A percentile compares a stretch with the other conserved stretches of the same genome.
These are phyloP conservation scores for Diorhabda elongata DNA, from an alignment of 1,140 invertebrate species.

Conservation along the genomic window DNA sequence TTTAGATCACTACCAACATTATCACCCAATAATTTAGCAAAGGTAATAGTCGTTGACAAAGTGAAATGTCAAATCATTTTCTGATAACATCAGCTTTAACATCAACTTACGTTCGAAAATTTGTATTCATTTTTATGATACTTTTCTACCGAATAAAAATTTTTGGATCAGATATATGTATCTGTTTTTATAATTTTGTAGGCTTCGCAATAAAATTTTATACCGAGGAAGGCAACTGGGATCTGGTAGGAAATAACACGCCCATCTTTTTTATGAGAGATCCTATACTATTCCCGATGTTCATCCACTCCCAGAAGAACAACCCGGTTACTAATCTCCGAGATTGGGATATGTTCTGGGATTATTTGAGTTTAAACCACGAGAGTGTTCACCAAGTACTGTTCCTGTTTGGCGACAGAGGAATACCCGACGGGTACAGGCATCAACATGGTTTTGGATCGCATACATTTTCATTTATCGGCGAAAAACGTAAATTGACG, in stretches of 20 bases:
- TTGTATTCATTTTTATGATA: too few relatives aligned
- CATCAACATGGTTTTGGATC: conserved; percentile 90
- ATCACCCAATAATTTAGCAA: too few relatives aligned
- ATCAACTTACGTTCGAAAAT: too few relatives aligned
- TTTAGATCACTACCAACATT: too few relatives aligned
- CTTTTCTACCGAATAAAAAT: too few relatives aligned
- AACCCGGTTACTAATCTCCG: conserved; percentile 85
- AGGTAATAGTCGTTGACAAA: too few relatives aligned
- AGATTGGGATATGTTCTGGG: conserved; percentile 87
- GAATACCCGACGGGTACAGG: conserved; percentile 80
- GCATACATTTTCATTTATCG: conserved; percentile 87
- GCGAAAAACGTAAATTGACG: conserved; percentile 61
- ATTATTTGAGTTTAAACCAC: conserved; percentile 79
- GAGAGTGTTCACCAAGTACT: conserved; percentile 79
- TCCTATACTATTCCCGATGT: conserved; percentile 77
- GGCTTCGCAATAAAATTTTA: conserved; percentile 89
- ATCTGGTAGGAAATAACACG: conserved; percentile 87
- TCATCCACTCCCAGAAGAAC: conserved; percentile 83
- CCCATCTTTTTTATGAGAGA: conserved; percentile 92
- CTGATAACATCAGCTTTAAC: too few relatives aligned
- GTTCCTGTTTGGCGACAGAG: conserved; percentile 80
- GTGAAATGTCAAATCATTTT: too few relatives aligned
- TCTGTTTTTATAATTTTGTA: conserved; percentile 1
- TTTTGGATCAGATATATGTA: too few relatives aligned
- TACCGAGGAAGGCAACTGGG: conserved; percentile 90